Evolutionary conservation across 1,140 invertebrate species (phyloP), one percentile per base, ranked within the genome.

Genomic region (Rhopalosiphum padi): DNA sequence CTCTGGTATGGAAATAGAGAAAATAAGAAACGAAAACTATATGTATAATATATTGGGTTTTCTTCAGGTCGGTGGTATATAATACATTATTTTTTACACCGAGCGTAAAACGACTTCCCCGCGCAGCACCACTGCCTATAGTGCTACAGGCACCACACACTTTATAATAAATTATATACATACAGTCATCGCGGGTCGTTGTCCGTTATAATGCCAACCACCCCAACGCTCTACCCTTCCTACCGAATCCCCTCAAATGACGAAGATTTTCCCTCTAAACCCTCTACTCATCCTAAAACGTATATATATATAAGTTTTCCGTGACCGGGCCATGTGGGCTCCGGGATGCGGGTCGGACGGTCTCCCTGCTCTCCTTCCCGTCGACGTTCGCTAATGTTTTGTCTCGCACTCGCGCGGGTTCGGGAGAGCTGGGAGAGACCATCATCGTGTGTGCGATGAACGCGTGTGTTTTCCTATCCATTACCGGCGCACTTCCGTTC

Each of bases 391-490:
- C 60, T 91, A 91, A 91, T 68, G 68, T 91, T 91, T 77, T 55
- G 60, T 82, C 60, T 91, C 68, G 21, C 15, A 48, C 55, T 43
- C 23, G 51, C 9, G 1, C 43, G 46, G 15, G 15, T 8, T 18
- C 60, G 30, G 60, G 30, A 68, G 60, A 68, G 37, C 37, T 22
- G 43, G 43, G 30, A 82, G 43, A 46, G n/a, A 51, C 43, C 15
- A 51, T 51, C 68, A n/a, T 37, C 68, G n/a, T 48, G 68, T 15
- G 43, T 83, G 51, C 35, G 87, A 88, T 18, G 46, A 91, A n/a
- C 60, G 90, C 60, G 90, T 48, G 90, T 91, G 90, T 91, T 91
- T 91, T 91, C 90, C 90, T 91, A 91, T 91, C 90, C 90, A 91
- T 91, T 91, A 91, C 90, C 90, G 60, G 55, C 68, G 55, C 90